Evolutionary conservation across 2,888 invertebrate species (phyloP).

Genomic region (Abrostola triplasia): DNA sequence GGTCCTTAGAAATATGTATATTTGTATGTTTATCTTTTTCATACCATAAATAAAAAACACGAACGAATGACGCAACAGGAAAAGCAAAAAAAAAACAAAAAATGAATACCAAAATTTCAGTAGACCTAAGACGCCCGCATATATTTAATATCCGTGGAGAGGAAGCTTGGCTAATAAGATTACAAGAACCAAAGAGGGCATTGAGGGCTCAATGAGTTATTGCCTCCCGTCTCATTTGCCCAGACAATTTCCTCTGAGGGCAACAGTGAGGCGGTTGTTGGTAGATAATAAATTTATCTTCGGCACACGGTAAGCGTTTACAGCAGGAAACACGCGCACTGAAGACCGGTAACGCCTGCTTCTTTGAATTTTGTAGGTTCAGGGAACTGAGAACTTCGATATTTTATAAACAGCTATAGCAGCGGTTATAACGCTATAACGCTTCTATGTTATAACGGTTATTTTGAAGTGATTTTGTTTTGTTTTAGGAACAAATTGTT

Average conservation of each 20-base stretch:
- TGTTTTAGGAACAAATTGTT: too few relatives aligned
- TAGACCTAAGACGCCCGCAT: constrained; percentile 57
- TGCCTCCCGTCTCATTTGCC: constrained; percentile 78
- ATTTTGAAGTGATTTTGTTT: too few relatives aligned
- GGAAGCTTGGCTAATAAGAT: constrained; percentile 73
- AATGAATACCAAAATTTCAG: constrained; percentile 39
- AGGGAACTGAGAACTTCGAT: constrained; percentile 12
- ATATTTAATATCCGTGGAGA: constrained; percentile 63
- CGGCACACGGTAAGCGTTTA: constrained; percentile 59
- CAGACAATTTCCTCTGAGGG: constrained; percentile 83
- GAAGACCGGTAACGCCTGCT: constrained; percentile 42
- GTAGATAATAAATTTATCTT: constrained; percentile 78
- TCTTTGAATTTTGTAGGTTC: constrained; percentile 38
- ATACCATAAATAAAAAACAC: constrained; percentile 10
- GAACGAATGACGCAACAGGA: constrained; percentile 30
- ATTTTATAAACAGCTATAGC: neutral
- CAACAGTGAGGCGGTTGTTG: constrained; percentile 77
- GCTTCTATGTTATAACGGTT: too few relatives aligned
- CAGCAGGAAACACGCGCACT: constrained; percentile 50
- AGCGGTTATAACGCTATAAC: too few relatives aligned
- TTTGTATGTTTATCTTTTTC: too few relatives aligned
- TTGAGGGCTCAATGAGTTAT: constrained; percentile 78
- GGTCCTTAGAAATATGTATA: too few relatives aligned
- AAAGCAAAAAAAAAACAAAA: constrained; percentile 32
- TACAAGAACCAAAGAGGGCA: constrained; percentile 72